Base-by-base conservation (phyloP, 2,113 vertebrate genomes). In the Geothlypis trichas region DNA sequence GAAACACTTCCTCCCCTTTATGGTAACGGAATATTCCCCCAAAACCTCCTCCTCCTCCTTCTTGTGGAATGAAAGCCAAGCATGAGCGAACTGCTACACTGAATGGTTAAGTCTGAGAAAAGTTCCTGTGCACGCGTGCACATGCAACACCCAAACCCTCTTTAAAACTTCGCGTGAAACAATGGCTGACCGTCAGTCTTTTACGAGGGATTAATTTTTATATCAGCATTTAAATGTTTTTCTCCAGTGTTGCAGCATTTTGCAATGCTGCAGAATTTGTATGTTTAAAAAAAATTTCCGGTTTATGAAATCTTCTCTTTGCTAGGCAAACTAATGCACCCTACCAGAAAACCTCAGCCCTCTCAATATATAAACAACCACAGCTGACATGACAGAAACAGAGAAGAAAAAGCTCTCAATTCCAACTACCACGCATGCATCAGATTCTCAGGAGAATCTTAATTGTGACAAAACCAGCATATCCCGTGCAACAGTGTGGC, bases 1-100 rank as follows among this genome's bases (percentile, higher is more conserved):
- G 88, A 91, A 92, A 92, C 49, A 74, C 30, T 91, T 93, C 93
- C 93, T 93, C 96, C 96, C 94, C 71, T 92, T 84, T 47, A 44
- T 76, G n/a, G 58, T 63, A 95, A 90, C 96, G 81, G 96, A 94
- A 94, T 92, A 83, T 96, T 90, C 87, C 92, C 89, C 46, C 35
- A 46, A 87, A 52, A 51, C 55, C 58, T 49, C 76, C 73, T 58
- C 78, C 83, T 68, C 78, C 86, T 88, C 35, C 71, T 84, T 6
- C 67, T 74, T 49, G 51, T 68, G 71, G 44, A 76, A 87, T 72
- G 87, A 94, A 97, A 95, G 95, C 61, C 89, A 95, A 94, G 82
- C 73, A 44, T 84, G 95, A 91, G 84, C 10, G 1, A 93, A 90
- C 68, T 71, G 79, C 67, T 90, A 9, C n/a, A 84, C 69, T 84